A percentile compares a stretch with the other conserved stretches of the same genome.
phyloP scores from a whole-genome alignment of 2,888 invertebrate species.

The Mamestra brassicae region DNA sequence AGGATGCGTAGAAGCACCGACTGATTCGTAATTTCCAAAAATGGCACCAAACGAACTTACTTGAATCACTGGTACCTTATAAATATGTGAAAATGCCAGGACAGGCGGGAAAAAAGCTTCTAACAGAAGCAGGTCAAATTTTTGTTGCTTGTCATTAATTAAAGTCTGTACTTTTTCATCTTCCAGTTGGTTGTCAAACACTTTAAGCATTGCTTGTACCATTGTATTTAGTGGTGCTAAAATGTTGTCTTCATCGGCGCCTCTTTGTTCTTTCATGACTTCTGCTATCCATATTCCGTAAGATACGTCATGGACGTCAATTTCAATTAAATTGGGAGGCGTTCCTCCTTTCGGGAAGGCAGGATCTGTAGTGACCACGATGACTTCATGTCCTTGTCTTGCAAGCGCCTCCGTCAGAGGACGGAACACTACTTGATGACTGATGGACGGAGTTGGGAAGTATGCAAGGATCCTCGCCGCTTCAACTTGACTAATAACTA shows the following conservation, averaged over 20 bases:
- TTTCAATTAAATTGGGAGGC: slow-evolving; percentile 80
- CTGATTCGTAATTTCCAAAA: slow-evolving; percentile 48
- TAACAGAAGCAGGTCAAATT: slow-evolving; percentile 70
- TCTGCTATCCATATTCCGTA: slow-evolving; percentile 61
- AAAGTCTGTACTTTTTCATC: slow-evolving; percentile 60
- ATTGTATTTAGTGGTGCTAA: slow-evolving; percentile 16
- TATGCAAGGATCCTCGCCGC: slow-evolving; percentile 61
- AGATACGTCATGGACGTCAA: slow-evolving; percentile 77
- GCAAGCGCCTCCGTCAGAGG: slow-evolving; percentile 80
- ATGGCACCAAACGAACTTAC: slow-evolving; percentile 70
- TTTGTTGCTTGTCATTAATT: slow-evolving; percentile 54
- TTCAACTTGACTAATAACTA: slow-evolving; percentile 24
- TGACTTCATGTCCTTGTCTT: slow-evolving; percentile 83
- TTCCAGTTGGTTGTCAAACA: slow-evolving; percentile 49
- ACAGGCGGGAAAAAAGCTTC: slow-evolving; percentile 62
- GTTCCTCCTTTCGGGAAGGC: slow-evolving; percentile 69
- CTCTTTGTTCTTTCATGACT: slow-evolving; percentile 19
- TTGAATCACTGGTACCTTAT: slow-evolving; percentile 68
- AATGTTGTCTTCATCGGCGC: slow-evolving; percentile 27
- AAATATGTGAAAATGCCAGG: slow-evolving; percentile 60
- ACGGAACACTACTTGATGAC: slow-evolving; percentile 84
- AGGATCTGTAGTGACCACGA: slow-evolving; percentile 82
- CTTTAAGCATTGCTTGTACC: background rate
- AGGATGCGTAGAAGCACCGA: slow-evolving; percentile 71
- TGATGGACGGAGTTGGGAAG: slow-evolving; percentile 76